phyloP scores from a whole-genome alignment of 1,140 invertebrate species.

The Oncopodura yosiiana region DNA sequence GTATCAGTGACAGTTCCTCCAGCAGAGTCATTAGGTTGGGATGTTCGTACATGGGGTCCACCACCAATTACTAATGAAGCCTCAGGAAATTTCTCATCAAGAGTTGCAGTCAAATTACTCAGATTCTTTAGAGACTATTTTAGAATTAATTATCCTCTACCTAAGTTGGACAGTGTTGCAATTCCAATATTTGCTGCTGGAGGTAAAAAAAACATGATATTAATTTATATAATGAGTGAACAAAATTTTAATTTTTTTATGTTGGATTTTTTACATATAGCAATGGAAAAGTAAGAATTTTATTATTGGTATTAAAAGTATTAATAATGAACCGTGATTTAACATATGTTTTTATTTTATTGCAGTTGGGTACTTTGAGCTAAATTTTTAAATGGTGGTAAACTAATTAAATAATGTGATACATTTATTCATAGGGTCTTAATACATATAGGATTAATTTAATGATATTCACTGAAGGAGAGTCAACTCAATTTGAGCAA shows the following conservation, averaged over 20 bases:
- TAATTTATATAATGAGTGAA: not conserved
- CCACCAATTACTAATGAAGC: constrained; percentile 10
- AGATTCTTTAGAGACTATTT: constrained; percentile 49
- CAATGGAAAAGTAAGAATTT: constrained; percentile 49
- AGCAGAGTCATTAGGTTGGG: not conserved
- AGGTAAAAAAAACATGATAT: not conserved
- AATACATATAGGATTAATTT: constrained; percentile 11
- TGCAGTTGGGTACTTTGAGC: not conserved
- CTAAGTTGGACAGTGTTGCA: constrained; percentile 48
- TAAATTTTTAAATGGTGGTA: not conserved
- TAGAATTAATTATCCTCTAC: constrained; percentile 43
- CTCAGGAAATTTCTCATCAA: constrained; percentile 41
- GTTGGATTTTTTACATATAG: not conserved
- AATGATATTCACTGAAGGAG: constrained; percentile 1
- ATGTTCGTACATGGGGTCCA: constrained; percentile 18
- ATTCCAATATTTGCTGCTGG: constrained; percentile 50
- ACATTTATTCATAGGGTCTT: constrained; percentile 1
- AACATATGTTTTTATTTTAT: not conserved
- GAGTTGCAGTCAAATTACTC: constrained; percentile 43
- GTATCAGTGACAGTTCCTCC: constrained; percentile 1
- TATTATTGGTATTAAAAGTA: constrained; percentile 46
- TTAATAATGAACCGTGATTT: not conserved
- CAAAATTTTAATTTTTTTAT: not conserved
- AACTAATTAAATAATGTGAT: not conserved
- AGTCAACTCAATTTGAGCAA: constrained; percentile 11